phyloP scores from a whole-genome alignment of 2,888 invertebrate species.

The Drosophila gaucha region DNA sequence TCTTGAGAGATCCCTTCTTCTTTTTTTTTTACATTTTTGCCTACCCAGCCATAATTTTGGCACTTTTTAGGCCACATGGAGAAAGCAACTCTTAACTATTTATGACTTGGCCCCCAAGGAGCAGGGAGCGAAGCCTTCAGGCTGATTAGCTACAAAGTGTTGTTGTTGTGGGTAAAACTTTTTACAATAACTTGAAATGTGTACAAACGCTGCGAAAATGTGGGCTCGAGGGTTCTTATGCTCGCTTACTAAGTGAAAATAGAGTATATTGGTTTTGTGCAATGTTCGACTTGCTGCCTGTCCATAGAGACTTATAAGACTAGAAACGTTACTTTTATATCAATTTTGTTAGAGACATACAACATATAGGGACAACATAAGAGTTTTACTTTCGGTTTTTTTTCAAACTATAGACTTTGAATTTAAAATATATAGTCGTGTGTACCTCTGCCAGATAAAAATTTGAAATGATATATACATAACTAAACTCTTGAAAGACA shows the following conservation, averaged over 20 bases:
- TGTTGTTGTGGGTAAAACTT: conserved; percentile 31
- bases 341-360: no score
- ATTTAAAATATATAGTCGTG: no score
- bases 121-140: background rate
- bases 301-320: no score
- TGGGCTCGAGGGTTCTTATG: background rate
- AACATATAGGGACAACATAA: no score
- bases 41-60: conserved; percentile 20
- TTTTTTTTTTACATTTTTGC: background rate
- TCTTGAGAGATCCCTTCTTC: conserved; percentile 21
- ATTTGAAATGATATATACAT: no score
- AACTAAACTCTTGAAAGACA: no score
- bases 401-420: background rate
- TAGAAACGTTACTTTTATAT: no score
- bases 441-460: no score
- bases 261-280: background rate
- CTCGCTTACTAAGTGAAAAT: background rate
- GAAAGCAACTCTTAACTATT: conserved; percentile 26
- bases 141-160: conserved; percentile 41
- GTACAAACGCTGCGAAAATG: conserved; percentile 13
- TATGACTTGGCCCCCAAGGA: conserved; percentile 36
- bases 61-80: conserved; percentile 13
- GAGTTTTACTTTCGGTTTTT: no score
- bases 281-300: no score
- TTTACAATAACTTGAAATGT: conserved; percentile 40